These are phyloP conservation scores for Petroica traversi DNA, from an alignment of 2,113 vertebrate species.

Conservation along the genomic window DNA sequence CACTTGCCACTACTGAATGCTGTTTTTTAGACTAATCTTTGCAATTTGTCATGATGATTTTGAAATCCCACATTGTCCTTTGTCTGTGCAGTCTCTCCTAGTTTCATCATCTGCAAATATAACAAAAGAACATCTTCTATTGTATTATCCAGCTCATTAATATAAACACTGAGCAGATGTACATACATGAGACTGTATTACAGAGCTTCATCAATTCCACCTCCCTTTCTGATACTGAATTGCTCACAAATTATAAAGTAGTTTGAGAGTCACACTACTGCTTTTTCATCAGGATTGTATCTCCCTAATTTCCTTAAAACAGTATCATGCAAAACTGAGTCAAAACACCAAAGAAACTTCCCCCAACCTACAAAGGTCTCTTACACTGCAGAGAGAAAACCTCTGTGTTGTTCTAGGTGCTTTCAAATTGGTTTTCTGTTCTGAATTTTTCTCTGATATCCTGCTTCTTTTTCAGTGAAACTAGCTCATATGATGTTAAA, in stretches of 20 bases:
- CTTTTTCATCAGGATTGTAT: not conserved
- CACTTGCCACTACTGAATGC: not conserved
- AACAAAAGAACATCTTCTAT: not conserved
- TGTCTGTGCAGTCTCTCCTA: not conserved
- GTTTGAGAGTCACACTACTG: not conserved
- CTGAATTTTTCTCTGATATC: not conserved
- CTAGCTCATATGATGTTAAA: not conserved
- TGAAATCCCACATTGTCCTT: not conserved
- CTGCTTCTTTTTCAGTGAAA: not conserved
- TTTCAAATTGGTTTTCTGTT: not conserved
- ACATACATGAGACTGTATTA: not conserved
- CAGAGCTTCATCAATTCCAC: not conserved
- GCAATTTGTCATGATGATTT: not conserved
- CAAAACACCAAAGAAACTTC: not conserved
- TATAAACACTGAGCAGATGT: not conserved
- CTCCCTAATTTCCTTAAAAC: not conserved
- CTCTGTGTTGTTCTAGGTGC: not conserved
- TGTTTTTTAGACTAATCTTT: not conserved
- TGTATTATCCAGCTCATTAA: not conserved
- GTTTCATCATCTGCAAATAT: not conserved
- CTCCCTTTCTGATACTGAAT: not conserved
- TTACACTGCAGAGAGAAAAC: not conserved
- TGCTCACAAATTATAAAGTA: not conserved
- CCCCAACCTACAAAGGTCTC: not conserved
- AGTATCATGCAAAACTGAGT: not conserved